These are phyloP conservation scores for Vannuccia rotundouncinata DNA, from an alignment of 2,888 invertebrate genomes.

Conservation along the genomic window DNA sequence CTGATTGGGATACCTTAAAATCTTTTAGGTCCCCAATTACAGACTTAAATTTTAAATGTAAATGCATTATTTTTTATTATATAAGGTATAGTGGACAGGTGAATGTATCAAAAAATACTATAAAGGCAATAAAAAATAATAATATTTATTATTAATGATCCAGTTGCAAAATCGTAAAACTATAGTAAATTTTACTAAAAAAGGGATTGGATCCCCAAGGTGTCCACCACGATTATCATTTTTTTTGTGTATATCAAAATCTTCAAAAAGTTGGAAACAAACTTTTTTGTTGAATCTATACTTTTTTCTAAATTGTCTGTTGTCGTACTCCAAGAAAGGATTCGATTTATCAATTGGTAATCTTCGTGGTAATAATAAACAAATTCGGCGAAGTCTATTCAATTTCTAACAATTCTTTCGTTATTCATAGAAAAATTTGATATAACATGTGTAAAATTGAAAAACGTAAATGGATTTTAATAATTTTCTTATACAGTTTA, in stretches of 20 bases:
- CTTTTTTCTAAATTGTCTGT: not conserved
- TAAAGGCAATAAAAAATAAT: not conserved
- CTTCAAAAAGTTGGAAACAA: not conserved
- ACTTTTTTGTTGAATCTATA: not conserved
- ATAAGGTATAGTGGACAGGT: no score
- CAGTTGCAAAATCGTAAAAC: not conserved
- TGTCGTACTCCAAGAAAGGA: not conserved
- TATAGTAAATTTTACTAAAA: not conserved
- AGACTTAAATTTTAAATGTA: no score
- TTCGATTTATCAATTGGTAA: not conserved
- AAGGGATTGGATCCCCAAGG: not conserved
- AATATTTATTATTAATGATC: not conserved
- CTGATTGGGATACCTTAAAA: no score
- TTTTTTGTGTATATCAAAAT: not conserved
- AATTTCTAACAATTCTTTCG: not conserved
- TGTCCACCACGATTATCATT: not conserved
- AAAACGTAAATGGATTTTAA: no score
- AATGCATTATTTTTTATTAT: no score
- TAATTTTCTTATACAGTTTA: no score
- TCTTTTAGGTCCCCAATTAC: no score
- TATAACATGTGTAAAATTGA: no score
- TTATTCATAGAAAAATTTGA: no score
- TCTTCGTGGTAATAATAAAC: not conserved
- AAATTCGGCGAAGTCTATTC: not conserved
- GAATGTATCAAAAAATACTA: no score